These are phyloP conservation scores for Myiothlypis coronata DNA, from an alignment of 2,797 vertebrate genomes.

Conservation along the genomic window DNA sequence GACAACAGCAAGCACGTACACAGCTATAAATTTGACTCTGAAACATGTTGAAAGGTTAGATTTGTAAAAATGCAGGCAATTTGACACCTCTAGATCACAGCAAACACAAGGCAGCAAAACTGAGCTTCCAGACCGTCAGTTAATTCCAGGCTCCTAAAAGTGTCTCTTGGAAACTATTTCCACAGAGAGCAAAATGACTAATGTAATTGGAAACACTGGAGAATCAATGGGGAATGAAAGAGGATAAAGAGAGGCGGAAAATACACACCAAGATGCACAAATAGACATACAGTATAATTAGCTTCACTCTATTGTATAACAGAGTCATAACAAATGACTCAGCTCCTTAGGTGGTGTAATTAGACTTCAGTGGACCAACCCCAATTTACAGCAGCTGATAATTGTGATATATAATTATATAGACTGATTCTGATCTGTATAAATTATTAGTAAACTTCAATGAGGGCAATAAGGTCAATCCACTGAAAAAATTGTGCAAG, in stretches of 20 bases:
- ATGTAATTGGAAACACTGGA: conserved; percentile 54
- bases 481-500: conserved; percentile 45
- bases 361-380: conserved; percentile 21
- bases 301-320: conserved; percentile 46
- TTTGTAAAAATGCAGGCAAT: conserved; percentile 58
- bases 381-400: conserved; percentile 45
- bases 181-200: conserved; percentile 13
- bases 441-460: conserved; percentile 48
- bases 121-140: neutral
- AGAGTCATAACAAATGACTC: conserved; percentile 63
- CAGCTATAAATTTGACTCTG: conserved; percentile 19
- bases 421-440: conserved; percentile 40
- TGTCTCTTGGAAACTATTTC: conserved; percentile 48
- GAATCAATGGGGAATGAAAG: conserved; percentile 30
- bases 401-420: conserved; percentile 49
- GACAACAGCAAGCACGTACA: neutral
- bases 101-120: conserved; percentile 2
- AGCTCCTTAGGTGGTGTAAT: conserved; percentile 62
- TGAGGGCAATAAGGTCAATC: conserved; percentile 38
- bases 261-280: conserved; percentile 16
- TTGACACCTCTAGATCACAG: conserved; percentile 45
- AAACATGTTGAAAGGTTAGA: conserved; percentile 48
- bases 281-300: conserved; percentile 36
- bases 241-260: conserved; percentile 29
- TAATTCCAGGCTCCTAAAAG: conserved; percentile 1